phyloP scores from a whole-genome alignment of 2,888 invertebrate genomes.

The Phorcus lineatus region DNA sequence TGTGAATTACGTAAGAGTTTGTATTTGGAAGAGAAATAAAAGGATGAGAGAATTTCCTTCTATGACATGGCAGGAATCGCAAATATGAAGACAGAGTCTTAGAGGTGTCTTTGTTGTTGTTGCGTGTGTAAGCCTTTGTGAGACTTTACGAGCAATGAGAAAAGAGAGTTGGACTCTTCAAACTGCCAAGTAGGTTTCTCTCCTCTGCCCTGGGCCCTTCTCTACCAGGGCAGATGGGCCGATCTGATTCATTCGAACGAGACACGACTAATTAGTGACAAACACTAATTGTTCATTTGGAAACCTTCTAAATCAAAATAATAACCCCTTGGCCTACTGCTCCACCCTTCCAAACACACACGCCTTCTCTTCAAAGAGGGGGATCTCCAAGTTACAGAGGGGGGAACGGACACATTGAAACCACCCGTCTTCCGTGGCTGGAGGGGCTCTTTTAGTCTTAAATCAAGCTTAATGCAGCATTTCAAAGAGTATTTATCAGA shows the following conservation, averaged over 20 bases:
- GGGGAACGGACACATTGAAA: background rate
- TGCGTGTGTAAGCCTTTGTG: background rate
- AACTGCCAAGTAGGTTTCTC: background rate
- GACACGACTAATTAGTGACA: too few species aligned
- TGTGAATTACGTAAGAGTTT: conserved; percentile 14
- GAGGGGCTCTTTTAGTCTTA: background rate
- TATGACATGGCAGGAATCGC: background rate
- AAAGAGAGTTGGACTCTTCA: background rate
- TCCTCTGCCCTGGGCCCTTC: background rate
- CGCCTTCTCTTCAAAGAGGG: background rate
- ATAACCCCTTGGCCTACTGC: background rate
- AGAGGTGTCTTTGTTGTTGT: background rate
- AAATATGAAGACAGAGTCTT: too few species aligned
- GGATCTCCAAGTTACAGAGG: too few species aligned
- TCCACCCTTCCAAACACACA: background rate
- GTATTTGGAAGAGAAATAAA: background rate
- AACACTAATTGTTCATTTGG: too few species aligned
- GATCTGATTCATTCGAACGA: background rate
- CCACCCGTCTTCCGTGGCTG: background rate
- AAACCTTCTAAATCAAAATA: too few species aligned
- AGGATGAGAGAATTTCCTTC: background rate
- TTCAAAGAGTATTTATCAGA: conserved; percentile 15
- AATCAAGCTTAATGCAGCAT: background rate
- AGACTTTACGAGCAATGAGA: background rate
- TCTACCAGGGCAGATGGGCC: background rate